phyloP scores from a whole-genome alignment of 2,113 vertebrate genomes.

The Corythoichthys haematopterus region DNA sequence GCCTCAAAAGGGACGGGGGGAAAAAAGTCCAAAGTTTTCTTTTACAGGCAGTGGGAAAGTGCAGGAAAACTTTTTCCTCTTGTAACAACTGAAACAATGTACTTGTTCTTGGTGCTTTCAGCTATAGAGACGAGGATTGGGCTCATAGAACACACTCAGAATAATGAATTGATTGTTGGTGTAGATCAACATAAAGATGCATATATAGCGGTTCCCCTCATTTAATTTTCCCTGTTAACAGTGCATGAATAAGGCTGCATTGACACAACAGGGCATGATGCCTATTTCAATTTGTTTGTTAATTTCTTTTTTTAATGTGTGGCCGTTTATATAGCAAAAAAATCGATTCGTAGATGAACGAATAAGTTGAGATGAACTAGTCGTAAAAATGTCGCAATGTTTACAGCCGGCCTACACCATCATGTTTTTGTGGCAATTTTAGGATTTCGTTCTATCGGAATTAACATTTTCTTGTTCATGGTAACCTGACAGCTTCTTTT shows the following conservation, averaged over 20 bases:
- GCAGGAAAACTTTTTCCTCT: conserved; percentile 83
- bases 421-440: too few relatives aligned
- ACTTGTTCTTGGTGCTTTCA: conserved; percentile 50
- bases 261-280: too few relatives aligned
- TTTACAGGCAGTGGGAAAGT: conserved; percentile 89
- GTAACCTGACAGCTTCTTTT: too few relatives aligned
- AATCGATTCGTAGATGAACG: too few relatives aligned
- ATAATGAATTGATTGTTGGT: conserved; percentile 61
- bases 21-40: conserved; percentile 71
- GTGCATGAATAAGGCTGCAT: neutral
- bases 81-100: conserved; percentile 62
- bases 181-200: neutral
- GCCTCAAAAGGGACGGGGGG: conserved; percentile 77
- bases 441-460: too few relatives aligned
- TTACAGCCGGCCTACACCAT: too few relatives aligned
- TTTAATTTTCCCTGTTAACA: neutral
- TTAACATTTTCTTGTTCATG: too few relatives aligned
- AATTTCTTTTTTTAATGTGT: too few relatives aligned
- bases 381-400: too few relatives aligned
- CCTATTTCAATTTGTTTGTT: too few relatives aligned
- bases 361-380: too few relatives aligned
- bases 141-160: conserved; percentile 47
- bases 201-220: neutral
- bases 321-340: too few relatives aligned
- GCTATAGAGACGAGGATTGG: conserved; percentile 38